These are phyloP conservation scores for Babylonia areolata DNA, from an alignment of 1,140 invertebrate genomes.

Conservation along the genomic window DNA sequence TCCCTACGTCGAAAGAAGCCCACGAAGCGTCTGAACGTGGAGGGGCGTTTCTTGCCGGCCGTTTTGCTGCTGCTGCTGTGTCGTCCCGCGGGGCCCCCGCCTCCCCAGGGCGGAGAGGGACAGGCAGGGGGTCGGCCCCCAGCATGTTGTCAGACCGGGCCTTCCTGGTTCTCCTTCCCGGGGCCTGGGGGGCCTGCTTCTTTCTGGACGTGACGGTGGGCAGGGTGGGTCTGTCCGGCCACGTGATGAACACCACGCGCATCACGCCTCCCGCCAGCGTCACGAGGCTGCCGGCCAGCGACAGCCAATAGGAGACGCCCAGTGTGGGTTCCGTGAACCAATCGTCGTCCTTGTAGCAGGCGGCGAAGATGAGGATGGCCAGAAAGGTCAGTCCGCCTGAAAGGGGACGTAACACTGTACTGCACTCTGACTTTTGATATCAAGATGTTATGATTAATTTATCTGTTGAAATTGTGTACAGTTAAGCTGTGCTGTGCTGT, in stretches of 20 bases:
- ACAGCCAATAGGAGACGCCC: slow-evolving; percentile 25
- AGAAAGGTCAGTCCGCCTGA: not conserved
- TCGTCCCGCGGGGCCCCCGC: too few relatives aligned
- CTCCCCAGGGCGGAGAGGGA: not conserved
- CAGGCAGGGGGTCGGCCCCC: not conserved
- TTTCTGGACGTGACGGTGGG: not conserved
- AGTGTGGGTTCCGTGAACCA: slow-evolving; percentile 1
- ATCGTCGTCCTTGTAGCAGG: slow-evolving; percentile 30
- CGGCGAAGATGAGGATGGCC: not conserved
- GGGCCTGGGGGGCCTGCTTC: not conserved
- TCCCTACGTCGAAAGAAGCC: not conserved
- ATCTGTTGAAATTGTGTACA: too few relatives aligned
- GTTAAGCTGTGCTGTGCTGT: too few relatives aligned
- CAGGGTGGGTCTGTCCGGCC: slow-evolving; percentile 10
- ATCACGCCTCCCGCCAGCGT: not conserved
- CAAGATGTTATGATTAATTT: too few relatives aligned
- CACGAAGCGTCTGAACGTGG: not conserved
- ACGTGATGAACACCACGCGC: slow-evolving; percentile 18
- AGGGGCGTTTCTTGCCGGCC: not conserved
- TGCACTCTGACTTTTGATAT: too few relatives aligned
- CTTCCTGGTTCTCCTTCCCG: not conserved
- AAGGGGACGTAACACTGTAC: too few relatives aligned
- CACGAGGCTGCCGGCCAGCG: not conserved
- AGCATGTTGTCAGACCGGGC: not conserved
- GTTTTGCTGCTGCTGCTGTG: not conserved